Conservation (phyloP, 2,113 vertebrate genomes). For the Poecile atricapillus region DNA sequence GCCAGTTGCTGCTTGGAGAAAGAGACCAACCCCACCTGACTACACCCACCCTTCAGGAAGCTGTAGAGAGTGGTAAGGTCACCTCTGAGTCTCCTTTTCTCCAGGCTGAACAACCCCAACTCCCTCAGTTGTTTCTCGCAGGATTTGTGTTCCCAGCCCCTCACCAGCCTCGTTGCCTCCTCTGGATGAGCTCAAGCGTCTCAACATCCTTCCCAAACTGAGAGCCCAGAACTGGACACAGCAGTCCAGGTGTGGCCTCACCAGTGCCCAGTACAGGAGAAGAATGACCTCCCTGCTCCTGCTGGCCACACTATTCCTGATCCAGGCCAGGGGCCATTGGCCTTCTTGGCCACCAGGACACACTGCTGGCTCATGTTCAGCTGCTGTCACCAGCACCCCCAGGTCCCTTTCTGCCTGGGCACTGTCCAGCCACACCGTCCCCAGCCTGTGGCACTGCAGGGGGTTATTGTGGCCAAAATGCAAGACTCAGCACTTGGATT, state of each 20-base stretch:
- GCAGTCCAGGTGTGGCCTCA: background rate
- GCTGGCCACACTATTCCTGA: background rate
- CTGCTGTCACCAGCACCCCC: background rate
- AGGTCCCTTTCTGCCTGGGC: background rate
- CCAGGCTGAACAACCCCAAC: background rate
- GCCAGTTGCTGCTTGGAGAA: background rate
- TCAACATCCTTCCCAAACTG: rapidly evolving
- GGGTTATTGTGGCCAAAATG: background rate
- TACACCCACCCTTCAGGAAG: rapidly evolving
- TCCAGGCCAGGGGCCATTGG: rapidly evolving
- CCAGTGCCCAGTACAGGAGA: background rate
- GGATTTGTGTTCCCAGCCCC: background rate
- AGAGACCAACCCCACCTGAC: background rate
- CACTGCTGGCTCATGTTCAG: background rate
- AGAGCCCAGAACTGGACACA: background rate
- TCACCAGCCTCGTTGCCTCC: background rate
- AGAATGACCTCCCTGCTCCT: background rate
- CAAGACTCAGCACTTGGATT: background rate
- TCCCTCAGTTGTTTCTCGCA: rapidly evolving
- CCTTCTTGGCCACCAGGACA: background rate
- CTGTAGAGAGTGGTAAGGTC: background rate
- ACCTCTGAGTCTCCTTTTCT: background rate
- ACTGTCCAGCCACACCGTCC: background rate
- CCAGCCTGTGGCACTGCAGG: rapidly evolving
- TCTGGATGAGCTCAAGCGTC: rapidly evolving